phyloP scores from a whole-genome alignment of 2,113 vertebrate species.

The Aspiorhynchus laticeps region DNA sequence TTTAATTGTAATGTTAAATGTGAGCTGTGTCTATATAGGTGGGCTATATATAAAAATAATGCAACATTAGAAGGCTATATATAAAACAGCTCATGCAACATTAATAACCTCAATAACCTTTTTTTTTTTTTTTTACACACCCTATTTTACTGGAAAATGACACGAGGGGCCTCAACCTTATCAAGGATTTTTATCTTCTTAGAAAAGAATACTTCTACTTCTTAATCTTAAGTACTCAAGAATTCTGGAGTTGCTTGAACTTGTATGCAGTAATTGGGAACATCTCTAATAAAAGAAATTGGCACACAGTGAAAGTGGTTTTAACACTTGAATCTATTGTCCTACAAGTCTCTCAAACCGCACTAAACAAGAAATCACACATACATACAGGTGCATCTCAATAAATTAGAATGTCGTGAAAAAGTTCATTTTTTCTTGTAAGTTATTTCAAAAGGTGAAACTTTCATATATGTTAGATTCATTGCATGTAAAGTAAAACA shows the following conservation, averaged over 20 bases:
- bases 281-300: background rate
- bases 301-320: background rate
- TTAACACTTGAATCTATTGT: background rate
- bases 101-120: no score
- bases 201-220: background rate
- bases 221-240: background rate
- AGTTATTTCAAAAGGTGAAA: no score
- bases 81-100: no score
- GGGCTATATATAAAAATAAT: no score
- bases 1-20: background rate
- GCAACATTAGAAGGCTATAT: no score
- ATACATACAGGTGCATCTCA: no score
- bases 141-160: background rate
- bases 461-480: no score
- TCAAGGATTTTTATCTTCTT: background rate
- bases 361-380: background rate
- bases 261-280: background rate
- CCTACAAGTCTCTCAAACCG: background rate
- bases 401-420: no score
- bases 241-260: background rate
- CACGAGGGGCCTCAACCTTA: background rate
- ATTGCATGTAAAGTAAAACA: no score
- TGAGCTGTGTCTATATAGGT: background rate
- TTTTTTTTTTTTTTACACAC: no score
- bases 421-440: no score